phyloP scores from a whole-genome alignment of 2,113 vertebrate genomes.

The Coregonus clupeaformis region DNA sequence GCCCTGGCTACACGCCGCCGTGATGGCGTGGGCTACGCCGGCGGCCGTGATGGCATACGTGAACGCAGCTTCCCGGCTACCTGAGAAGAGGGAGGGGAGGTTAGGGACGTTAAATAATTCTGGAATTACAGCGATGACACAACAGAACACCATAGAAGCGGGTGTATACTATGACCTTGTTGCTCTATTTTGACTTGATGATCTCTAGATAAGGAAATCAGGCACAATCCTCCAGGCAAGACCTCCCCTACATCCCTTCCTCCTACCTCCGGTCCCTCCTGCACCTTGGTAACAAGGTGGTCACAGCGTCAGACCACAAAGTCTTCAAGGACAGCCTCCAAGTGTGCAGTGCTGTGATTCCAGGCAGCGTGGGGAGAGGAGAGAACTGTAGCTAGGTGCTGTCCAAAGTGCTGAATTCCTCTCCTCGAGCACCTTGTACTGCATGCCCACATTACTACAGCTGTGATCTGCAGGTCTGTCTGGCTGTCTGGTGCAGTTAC shows the following conservation, averaged over 20 bases:
- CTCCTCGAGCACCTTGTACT: constrained; percentile 72
- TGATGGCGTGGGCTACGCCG: constrained; percentile 93
- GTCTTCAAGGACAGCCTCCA: constrained; percentile 53
- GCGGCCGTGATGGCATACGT: constrained; percentile 97
- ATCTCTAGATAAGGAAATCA: not conserved
- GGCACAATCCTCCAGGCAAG: constrained; percentile 12
- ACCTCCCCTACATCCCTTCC: constrained; percentile 9
- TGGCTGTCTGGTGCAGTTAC: not conserved
- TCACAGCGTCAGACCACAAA: constrained; percentile 55
- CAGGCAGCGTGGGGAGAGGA: constrained; percentile 44
- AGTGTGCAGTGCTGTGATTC: constrained; percentile 63
- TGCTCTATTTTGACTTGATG: not conserved
- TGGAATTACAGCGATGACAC: no score
- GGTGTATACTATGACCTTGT: no score
- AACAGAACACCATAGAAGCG: no score
- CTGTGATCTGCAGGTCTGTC: constrained; percentile 53
- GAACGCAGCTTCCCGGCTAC: constrained; percentile 96
- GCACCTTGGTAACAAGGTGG: constrained; percentile 55
- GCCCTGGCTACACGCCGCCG: constrained; percentile 94
- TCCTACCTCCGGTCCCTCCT: constrained; percentile 30
- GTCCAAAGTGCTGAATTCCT: constrained; percentile 85
- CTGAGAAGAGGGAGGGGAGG: constrained; percentile 71
- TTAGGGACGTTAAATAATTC: constrained; percentile 12
- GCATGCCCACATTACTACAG: constrained; percentile 59
- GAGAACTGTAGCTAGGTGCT: constrained; percentile 66